Percentiles rank a stretch among this genome's conserved stretches.
Conservation (phyloP, 2,888 invertebrate genomes). For the Scelioninae gen. 2 region DNA sequence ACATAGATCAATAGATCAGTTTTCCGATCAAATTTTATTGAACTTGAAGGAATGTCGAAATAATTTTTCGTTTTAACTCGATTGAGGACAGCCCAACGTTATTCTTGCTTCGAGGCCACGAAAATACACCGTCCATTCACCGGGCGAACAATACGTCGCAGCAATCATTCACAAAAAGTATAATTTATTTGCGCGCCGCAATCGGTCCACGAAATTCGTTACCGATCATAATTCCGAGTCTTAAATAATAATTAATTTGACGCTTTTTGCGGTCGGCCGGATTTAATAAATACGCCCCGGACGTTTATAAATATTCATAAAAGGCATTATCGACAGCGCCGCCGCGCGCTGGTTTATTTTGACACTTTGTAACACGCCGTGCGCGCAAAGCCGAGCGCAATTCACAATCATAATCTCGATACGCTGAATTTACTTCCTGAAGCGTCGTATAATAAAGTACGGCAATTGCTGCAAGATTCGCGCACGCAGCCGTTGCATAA, state of each 20-base stretch:
- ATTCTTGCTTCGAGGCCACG: too few species aligned
- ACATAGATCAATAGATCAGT: too few species aligned
- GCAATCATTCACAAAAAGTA: not conserved
- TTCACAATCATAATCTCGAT: slow-evolving; percentile 57
- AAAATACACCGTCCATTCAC: too few species aligned
- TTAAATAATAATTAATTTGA: slow-evolving; percentile 32
- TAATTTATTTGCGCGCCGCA: slow-evolving; percentile 3
- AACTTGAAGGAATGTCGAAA: too few species aligned
- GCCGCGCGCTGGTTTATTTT: slow-evolving; percentile 45
- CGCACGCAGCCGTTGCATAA: slow-evolving; percentile 47
- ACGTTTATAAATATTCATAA: slow-evolving; percentile 55
- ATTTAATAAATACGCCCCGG: slow-evolving; percentile 22
- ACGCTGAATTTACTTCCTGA: slow-evolving; percentile 56
- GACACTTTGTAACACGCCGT: slow-evolving; percentile 42
- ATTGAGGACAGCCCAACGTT: too few species aligned
- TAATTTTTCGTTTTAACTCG: too few species aligned
- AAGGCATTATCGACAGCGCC: slow-evolving; percentile 48
- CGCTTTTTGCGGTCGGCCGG: not conserved
- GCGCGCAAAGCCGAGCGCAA: slow-evolving; percentile 43
- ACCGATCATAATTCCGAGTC: slow-evolving; percentile 24
- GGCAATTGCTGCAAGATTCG: slow-evolving; percentile 49
- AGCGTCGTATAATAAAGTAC: slow-evolving; percentile 52
- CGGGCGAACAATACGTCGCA: not conserved
- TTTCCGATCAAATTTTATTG: too few species aligned
- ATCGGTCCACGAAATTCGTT: not conserved